These are phyloP conservation scores for Autographa gamma DNA, from an alignment of 2,888 invertebrate genomes.

Conservation along the genomic window DNA sequence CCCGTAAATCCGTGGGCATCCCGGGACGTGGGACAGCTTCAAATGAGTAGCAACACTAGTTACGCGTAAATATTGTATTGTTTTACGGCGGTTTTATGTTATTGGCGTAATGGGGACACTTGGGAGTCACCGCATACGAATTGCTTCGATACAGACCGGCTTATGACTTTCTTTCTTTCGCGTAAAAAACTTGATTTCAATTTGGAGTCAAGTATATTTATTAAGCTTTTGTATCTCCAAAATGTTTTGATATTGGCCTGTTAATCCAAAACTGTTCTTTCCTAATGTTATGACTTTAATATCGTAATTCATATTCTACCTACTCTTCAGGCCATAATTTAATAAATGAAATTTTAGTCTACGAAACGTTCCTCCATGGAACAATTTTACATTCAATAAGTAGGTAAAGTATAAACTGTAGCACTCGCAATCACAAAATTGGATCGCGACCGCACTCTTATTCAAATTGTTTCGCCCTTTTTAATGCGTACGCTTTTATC, in stretches of 20 bases:
- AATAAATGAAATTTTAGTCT: background rate
- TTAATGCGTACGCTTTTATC: constrained; percentile 68
- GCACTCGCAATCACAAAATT: constrained; percentile 69
- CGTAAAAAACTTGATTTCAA: constrained; percentile 31
- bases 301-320: no score
- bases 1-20: constrained; percentile 20
- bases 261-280: no score
- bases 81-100: constrained; percentile 72
- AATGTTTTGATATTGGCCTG: no score
- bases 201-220: constrained; percentile 7
- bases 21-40: constrained; percentile 26
- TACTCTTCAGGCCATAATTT: background rate
- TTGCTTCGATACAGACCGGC: constrained; percentile 45
- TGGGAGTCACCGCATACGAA: constrained; percentile 64
- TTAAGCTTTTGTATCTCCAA: background rate
- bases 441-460: constrained; percentile 66
- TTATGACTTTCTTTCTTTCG: constrained; percentile 34
- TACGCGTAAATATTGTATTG: constrained; percentile 66
- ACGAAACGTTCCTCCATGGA: background rate
- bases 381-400: constrained; percentile 32
- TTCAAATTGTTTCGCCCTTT: constrained; percentile 72
- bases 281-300: no score
- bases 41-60: constrained; percentile 53
- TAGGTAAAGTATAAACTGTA: constrained; percentile 21
- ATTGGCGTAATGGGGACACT: constrained; percentile 62